Evolutionary conservation across 2,113 vertebrate species (phyloP), one percentile per base, ranked within the genome.

Genomic region (Odobenus rosmarus): DNA sequence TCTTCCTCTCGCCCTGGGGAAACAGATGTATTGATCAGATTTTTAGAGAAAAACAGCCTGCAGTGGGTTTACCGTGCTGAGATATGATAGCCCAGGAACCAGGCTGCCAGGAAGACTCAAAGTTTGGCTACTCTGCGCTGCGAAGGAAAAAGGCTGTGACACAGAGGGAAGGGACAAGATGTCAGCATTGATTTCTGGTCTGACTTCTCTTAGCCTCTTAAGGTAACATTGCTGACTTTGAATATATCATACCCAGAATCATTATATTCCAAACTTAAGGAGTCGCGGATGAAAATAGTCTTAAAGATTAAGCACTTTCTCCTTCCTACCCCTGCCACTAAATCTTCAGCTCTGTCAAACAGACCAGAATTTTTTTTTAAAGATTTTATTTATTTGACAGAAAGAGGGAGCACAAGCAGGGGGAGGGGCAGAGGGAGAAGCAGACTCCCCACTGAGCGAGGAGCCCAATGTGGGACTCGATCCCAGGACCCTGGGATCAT

Each of bases 21-120:
- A 96, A 92, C 69, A 92, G 51, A 95, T 87, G 84, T 90, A 97
- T 96, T 85, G 95, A 96, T 85, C 69, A 28, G 76, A 96, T 86
- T 87, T 95, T 97, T 24, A 28, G 15, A 94, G 82, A 84, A 83
- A 88, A 93, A 91, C 57, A 95, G 90, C 88, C 71, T 88, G 31
- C 72, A 77, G 36, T 81, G 89, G 57, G 71, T 72, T 96, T 81
- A 61, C 80, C 64, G 33, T 26, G 19, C 77, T 86, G 57, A 85
- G 72, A 74, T 57, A 59, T 76, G 89, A 85, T 15, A 83, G 33
- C 61, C 49, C 67, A 42, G 67, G 79, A 91, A 94, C 62, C 26
- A 79, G 13, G n/a, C 9, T 46, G 51, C 42, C 74, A 72, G 77
- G 92, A 49, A 96, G 55, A 64, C 55, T n/a, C 36, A 4, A 86